Evolutionary conservation across 1,140 invertebrate genomes (phyloP).

Genomic region (Eufriesea mexicana): DNA sequence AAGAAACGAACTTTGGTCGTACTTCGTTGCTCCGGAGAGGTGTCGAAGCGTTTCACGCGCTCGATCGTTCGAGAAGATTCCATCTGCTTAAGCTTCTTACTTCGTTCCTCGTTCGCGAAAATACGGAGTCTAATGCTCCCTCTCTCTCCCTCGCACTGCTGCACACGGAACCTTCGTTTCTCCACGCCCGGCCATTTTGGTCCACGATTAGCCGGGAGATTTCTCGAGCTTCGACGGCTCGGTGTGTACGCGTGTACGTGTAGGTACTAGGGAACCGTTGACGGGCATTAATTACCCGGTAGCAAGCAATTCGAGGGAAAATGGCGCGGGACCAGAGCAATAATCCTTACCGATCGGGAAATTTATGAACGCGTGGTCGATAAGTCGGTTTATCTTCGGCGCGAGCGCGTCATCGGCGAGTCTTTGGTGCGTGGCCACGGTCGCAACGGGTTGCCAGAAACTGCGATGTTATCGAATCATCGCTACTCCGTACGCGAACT

Average conservation of each 20-base stretch:
- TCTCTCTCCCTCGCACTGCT: not conserved
- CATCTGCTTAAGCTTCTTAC: not conserved
- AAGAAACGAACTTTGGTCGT: not conserved
- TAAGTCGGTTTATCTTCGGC: not conserved
- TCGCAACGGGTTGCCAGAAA: not conserved
- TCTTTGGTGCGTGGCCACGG: too few relatives aligned
- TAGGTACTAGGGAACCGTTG: not conserved
- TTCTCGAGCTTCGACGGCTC: not conserved
- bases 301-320: too few relatives aligned
- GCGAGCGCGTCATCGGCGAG: not conserved
- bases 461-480: conserved; percentile 6
- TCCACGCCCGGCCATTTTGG: too few relatives aligned
- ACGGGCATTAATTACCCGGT: not conserved
- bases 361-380: not conserved
- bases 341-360: not conserved
- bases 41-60: not conserved
- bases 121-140: not conserved
- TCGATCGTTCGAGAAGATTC: conserved; percentile 1
- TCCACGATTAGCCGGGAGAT: not conserved
- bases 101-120: not conserved
- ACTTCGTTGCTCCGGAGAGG: not conserved
- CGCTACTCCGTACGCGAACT: not conserved
- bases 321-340: not conserved
- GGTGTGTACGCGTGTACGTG: too few relatives aligned
- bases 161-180: too few relatives aligned